phyloP scores from a whole-genome alignment of 1,140 invertebrate species.

The Drosophila mayri region DNA sequence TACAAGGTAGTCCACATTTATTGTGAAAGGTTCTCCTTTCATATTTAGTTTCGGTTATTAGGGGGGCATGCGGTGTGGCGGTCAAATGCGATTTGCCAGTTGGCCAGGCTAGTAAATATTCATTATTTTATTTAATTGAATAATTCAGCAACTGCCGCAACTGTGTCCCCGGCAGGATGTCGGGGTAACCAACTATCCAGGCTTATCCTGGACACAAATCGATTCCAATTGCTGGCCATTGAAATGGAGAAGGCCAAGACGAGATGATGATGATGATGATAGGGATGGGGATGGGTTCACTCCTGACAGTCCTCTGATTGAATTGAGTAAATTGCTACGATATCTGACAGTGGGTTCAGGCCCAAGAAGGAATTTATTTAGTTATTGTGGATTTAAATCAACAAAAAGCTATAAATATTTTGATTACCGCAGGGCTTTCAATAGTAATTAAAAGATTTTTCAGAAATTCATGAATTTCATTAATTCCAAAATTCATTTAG shows the following conservation, averaged over 20 bases:
- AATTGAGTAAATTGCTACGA: conserved; percentile 31
- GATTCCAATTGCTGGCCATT: conserved; percentile 35
- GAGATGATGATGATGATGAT: conserved; percentile 3
- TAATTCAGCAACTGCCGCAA: conserved; percentile 59
- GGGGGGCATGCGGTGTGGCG: not conserved
- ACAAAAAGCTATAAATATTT: no score
- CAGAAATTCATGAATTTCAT: not conserved
- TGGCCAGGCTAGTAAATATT: conserved; percentile 62
- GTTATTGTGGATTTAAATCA: not conserved
- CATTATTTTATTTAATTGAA: conserved; percentile 79
- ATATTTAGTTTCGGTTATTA: conserved; percentile 1
- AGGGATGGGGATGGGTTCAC: not conserved
- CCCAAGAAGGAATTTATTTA: not conserved
- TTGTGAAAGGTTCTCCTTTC: conserved; percentile 1
- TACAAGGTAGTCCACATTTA: conserved; percentile 1
- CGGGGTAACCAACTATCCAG: conserved; percentile 12
- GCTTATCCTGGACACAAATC: conserved; percentile 29
- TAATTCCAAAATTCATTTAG: no score
- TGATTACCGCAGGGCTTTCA: no score
- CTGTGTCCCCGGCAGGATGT: conserved; percentile 32
- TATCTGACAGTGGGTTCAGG: conserved; percentile 2
- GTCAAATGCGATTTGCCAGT: conserved; percentile 37
- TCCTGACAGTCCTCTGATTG: conserved; percentile 43
- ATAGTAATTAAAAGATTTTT: no score
- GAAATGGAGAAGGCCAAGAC: conserved; percentile 36